Conservation (phyloP, 2,113 vertebrate genomes). For the Nipponia nippon region DNA sequence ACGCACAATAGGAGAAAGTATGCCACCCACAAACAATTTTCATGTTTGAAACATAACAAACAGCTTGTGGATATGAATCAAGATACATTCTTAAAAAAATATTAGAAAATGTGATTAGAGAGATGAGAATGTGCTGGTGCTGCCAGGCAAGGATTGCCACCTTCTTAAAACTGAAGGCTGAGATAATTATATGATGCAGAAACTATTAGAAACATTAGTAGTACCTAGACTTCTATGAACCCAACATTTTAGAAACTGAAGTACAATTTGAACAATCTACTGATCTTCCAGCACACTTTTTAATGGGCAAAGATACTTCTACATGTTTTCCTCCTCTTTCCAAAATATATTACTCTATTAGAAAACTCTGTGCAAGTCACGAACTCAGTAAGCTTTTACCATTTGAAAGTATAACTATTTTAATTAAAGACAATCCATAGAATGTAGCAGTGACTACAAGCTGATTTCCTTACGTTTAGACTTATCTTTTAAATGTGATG, state of each 20-base stretch:
- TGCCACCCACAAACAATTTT: slow-evolving; percentile 48
- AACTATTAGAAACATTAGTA: background rate
- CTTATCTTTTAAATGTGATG: background rate
- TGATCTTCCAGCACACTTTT: background rate
- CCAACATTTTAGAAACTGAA: background rate
- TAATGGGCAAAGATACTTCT: background rate
- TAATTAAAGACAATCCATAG: background rate
- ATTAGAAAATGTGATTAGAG: background rate
- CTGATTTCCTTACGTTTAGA: background rate
- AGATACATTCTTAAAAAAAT: background rate
- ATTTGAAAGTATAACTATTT: background rate
- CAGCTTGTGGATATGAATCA: slow-evolving; percentile 20
- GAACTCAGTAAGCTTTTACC: background rate
- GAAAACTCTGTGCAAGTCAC: background rate
- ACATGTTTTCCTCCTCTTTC: background rate
- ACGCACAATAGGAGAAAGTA: background rate
- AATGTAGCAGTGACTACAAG: background rate
- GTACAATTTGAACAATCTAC: background rate
- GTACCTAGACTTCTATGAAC: background rate
- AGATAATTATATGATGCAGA: background rate
- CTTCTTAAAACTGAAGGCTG: background rate
- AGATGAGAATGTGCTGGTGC: background rate
- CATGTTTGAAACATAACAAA: slow-evolving; percentile 34
- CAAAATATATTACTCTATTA: background rate
- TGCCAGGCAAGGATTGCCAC: background rate